Conservation (phyloP, 2,797 vertebrate genomes). For the Diceros bicornis region DNA sequence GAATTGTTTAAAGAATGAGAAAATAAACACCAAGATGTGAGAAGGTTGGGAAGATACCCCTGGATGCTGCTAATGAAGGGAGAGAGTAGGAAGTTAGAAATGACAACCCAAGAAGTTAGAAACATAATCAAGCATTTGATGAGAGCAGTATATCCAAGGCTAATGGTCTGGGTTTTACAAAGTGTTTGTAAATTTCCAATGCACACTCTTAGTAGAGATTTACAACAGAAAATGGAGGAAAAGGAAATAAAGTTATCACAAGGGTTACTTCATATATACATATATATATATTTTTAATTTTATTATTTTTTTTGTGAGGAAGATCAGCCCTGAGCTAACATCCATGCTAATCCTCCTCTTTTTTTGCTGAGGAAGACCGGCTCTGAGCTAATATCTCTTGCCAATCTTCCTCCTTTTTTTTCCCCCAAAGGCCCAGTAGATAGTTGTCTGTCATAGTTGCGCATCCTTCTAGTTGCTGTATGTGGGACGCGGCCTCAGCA, state of each 20-base stretch:
- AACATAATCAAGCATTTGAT: not conserved
- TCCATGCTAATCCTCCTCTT: too few species aligned
- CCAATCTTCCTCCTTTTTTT: too few species aligned
- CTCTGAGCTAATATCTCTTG: too few species aligned
- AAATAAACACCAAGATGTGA: not conserved
- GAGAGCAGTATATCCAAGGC: not conserved
- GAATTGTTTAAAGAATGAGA: not conserved
- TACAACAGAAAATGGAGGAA: not conserved
- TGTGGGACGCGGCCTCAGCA: too few species aligned
- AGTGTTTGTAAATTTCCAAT: not conserved
- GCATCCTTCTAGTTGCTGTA: too few species aligned
- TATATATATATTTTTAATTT: not conserved
- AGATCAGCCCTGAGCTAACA: too few species aligned
- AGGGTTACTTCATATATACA: not conserved
- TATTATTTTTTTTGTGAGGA: too few species aligned
- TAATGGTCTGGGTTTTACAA: not conserved
- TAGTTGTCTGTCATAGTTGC: too few species aligned
- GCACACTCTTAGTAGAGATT: not conserved
- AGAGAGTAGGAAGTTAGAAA: not conserved
- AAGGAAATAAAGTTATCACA: conserved; percentile 15
- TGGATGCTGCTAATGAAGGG: not conserved
- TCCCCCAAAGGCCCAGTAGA: too few species aligned
- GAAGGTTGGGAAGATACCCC: not conserved
- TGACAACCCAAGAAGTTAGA: not conserved
- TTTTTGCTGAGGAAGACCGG: too few species aligned